Evolutionary conservation across 92 coral and sea anemone genomes (phyloP), one percentile per base, ranked within the genome.

Genomic region (Zoanthus gigantus): DNA sequence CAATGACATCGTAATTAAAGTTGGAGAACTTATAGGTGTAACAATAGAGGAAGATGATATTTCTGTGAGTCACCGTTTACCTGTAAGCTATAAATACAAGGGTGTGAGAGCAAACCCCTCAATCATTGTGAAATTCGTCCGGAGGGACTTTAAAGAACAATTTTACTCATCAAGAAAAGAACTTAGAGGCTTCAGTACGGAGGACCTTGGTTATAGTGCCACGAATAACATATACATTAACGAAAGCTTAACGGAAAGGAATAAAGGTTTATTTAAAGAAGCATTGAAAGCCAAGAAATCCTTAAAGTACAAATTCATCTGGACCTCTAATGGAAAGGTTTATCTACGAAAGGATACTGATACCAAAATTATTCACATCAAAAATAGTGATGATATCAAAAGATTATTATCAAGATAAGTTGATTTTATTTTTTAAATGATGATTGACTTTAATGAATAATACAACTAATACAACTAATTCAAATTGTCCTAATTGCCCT

Each of bases 21-120:
- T 58, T 58, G 66, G 66, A 58, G 66, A 58, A 58, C 66, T 58
- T 58, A 58, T 58, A 14, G 66, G 66, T 58, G 66, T 58, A 58
- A 58, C 66, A 58, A 18, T 58, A 58, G 66, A 58, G 66, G 66
- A 58, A 58, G 66, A 58, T 58, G 66, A 58, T 58, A 58, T 58
- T 58, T 58, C 66, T 13, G 66, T 58, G 66, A 58, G 66, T 0
- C 66, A 58, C 66, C 66, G 66, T 5, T 17, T 58, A 58, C 66
- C 66, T 58, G 66, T 58, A 18, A 58, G 23, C 66, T 58, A 58
- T 58, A 58, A 58, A 58, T 58, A 58, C 66, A 58, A 58, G 66
- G 66, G 66, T 58, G 66, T 58, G 66, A 58, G 66, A 58, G n/a
- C 66, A 58, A 58, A 58, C 12, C 66, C 66, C 66, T 58, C 66